Evolutionary conservation across 2,113 vertebrate genomes (phyloP).

Genomic region (Microcebus murinus): DNA sequence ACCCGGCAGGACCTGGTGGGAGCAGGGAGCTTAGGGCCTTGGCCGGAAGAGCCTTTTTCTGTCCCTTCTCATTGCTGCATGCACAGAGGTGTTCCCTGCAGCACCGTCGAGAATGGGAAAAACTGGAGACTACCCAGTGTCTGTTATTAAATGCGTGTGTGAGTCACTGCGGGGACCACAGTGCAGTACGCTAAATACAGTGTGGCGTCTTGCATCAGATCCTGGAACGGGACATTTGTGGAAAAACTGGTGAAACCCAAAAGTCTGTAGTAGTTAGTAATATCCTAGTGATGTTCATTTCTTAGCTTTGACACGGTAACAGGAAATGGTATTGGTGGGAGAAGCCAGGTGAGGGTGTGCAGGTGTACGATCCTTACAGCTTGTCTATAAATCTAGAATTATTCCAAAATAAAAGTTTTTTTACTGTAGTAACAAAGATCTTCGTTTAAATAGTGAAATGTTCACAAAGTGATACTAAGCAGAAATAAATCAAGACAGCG

Average conservation of each 20-base stretch:
- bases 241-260: background rate
- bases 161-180: background rate
- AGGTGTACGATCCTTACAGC: background rate
- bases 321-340: too few relatives aligned
- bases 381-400: background rate
- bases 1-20: background rate
- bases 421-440: background rate
- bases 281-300: rapidly evolving
- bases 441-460: background rate
- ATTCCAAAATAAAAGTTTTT: background rate
- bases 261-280: background rate
- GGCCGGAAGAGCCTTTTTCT: background rate
- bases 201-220: rapidly evolving
- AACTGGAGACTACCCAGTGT: background rate
- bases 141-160: background rate
- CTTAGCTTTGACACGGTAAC: background rate
- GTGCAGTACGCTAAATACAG: background rate
- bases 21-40: background rate
- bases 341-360: rapidly evolving
- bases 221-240: background rate
- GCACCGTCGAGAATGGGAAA: background rate
- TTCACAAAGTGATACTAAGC: background rate
- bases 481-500: background rate
- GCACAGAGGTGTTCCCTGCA: background rate
- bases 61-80: background rate